Percentiles rank a stretch among this genome's conserved stretches.
phyloP scores from a whole-genome alignment of 2,797 vertebrate species.

The Adrianichthys oophorus region DNA sequence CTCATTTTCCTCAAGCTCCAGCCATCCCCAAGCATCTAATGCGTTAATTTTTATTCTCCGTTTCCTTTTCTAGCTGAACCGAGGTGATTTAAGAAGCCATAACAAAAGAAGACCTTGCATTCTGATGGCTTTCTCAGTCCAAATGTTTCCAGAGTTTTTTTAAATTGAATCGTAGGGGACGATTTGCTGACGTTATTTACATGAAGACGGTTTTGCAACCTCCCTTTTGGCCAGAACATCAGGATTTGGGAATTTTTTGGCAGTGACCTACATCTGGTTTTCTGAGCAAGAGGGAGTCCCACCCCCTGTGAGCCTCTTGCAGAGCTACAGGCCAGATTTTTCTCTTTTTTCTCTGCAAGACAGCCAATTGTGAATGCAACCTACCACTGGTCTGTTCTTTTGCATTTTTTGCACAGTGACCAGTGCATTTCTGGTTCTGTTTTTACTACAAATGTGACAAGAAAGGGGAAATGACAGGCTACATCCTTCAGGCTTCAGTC shows the following conservation, averaged over 20 bases:
- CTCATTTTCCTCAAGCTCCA: constrained; percentile 26
- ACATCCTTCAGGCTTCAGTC: constrained; percentile 37
- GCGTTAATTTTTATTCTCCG: constrained; percentile 64
- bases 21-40: constrained; percentile 46
- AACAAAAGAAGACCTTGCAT: constrained; percentile 77
- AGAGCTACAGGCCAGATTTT: constrained; percentile 53
- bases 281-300: constrained; percentile 67
- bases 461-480: constrained; percentile 29
- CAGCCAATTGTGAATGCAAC: constrained; percentile 35
- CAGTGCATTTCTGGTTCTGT: constrained; percentile 51
- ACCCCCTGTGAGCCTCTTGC: constrained; percentile 58
- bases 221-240: constrained; percentile 75
- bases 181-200: constrained; percentile 80
- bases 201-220: constrained; percentile 71
- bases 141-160: constrained; percentile 81
- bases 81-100: constrained; percentile 73
- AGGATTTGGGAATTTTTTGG: constrained; percentile 79
- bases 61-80: constrained; percentile 65
- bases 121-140: constrained; percentile 77
- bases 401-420: constrained; percentile 46
- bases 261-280: constrained; percentile 84
- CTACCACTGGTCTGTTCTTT: constrained; percentile 39
- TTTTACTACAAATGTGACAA: constrained; percentile 36
- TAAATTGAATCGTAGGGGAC: constrained; percentile 68
- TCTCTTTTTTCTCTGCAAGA: constrained; percentile 24